phyloP scores from a whole-genome alignment of 2,113 vertebrate species.

The Actinemys pallida region DNA sequence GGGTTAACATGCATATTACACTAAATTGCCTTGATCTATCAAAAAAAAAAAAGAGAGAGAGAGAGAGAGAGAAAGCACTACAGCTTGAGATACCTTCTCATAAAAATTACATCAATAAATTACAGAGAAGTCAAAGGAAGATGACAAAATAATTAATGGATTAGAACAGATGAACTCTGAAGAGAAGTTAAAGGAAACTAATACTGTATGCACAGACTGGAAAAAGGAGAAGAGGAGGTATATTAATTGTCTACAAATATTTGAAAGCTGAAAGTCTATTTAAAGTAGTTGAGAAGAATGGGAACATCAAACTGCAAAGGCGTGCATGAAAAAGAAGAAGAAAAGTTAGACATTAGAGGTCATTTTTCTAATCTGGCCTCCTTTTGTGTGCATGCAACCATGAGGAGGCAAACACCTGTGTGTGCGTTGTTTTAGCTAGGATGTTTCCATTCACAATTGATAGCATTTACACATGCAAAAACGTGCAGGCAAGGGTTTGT shows the following conservation, averaged over 20 bases:
- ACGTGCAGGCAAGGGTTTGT: neutral
- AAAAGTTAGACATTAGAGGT: neutral
- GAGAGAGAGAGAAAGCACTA: neutral
- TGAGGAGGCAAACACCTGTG: neutral
- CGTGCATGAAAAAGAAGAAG: neutral
- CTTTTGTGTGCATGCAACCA: neutral
- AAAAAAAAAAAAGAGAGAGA: neutral
- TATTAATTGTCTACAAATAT: neutral
- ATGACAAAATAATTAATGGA: slow-evolving; percentile 44
- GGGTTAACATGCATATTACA: neutral
- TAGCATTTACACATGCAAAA: neutral
- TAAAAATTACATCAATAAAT: neutral
- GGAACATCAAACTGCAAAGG: neutral
- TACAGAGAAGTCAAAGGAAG: neutral
- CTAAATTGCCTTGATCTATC: neutral
- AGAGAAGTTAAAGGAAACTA: neutral
- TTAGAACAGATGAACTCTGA: neutral
- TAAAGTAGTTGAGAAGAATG: neutral
- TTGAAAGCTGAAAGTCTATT: slow-evolving; percentile 12
- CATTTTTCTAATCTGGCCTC: neutral
- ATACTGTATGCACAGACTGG: neutral
- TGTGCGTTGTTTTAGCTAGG: neutral
- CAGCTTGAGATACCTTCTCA: neutral
- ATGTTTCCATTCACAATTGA: neutral
- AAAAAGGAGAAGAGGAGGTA: neutral